phyloP scores from a whole-genome alignment of 2,797 vertebrate genomes.

The Pristis pectinata region DNA sequence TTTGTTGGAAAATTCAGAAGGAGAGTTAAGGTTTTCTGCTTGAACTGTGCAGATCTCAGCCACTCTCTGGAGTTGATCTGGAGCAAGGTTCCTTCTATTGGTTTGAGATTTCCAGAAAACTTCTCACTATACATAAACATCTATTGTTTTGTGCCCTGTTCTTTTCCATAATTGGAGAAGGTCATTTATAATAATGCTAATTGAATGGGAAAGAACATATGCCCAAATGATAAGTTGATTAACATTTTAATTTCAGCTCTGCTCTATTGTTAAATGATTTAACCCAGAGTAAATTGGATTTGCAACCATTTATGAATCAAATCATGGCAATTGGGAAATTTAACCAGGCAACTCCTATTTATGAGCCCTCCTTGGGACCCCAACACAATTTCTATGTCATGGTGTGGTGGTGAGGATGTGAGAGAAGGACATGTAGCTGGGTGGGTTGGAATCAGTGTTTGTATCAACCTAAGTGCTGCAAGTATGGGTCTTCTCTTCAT shows the following conservation, averaged over 20 bases:
- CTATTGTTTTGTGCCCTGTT: not conserved
- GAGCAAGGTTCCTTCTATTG: not conserved
- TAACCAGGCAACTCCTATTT: no score
- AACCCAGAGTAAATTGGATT: no score
- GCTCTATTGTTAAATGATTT: no score
- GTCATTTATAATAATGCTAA: not conserved
- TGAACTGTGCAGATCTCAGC: not conserved
- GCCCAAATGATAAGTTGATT: no score
- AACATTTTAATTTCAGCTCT: no score
- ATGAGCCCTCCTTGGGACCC: no score
- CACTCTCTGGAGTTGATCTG: not conserved
- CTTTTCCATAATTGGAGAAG: not conserved
- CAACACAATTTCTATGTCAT: no score
- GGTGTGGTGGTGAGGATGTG: no score
- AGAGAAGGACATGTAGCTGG: no score
- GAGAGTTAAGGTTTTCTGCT: not conserved
- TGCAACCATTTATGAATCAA: no score
- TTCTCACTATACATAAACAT: not conserved
- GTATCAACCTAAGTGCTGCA: not conserved
- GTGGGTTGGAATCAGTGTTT: not conserved
- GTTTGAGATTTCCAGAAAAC: not conserved
- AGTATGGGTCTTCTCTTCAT: not conserved
- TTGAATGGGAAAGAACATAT: not conserved
- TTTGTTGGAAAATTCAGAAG: not conserved
- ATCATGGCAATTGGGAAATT: no score